These are phyloP conservation scores for Argyrosomus regius DNA, from an alignment of 2,797 vertebrate genomes.

Conservation along the genomic window DNA sequence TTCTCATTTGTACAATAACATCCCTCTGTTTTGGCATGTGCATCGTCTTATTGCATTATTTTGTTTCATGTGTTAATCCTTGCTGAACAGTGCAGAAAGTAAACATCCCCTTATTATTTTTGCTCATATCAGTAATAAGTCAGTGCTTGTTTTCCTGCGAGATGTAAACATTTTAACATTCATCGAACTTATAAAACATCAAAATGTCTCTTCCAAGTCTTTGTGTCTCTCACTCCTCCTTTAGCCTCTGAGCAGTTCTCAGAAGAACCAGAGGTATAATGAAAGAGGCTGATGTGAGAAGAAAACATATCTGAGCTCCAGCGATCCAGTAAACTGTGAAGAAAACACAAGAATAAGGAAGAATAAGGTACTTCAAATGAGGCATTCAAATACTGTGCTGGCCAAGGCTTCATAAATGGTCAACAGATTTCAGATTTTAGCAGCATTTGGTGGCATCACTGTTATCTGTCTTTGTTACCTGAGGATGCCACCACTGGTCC, in stretches of 20 bases:
- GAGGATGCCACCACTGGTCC: slow-evolving; percentile 92
- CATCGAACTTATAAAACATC: not conserved
- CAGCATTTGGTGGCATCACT: not conserved
- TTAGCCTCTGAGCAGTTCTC: slow-evolving; percentile 67
- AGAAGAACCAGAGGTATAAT: slow-evolving; percentile 90
- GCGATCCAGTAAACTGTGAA: slow-evolving; percentile 91
- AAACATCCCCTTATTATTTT: slow-evolving; percentile 5
- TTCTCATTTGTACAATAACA: not conserved
- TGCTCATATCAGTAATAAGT: slow-evolving; percentile 10
- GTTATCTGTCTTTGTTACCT: slow-evolving; percentile 77
- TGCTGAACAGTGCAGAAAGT: slow-evolving; percentile 15
- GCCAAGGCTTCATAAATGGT: not conserved
- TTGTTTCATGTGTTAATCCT: slow-evolving; percentile 18
- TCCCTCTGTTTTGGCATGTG: slow-evolving; percentile 18
- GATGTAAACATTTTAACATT: slow-evolving; percentile 60
- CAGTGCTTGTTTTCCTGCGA: slow-evolving; percentile 38
- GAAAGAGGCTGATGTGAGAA: slow-evolving; percentile 86
- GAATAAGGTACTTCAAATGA: not conserved
- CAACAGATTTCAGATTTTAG: not conserved
- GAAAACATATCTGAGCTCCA: slow-evolving; percentile 90
- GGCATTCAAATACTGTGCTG: not conserved
- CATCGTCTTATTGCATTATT: slow-evolving; percentile 17
- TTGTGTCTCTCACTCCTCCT: slow-evolving; percentile 74
- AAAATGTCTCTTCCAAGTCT: slow-evolving; percentile 6
- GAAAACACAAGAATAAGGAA: slow-evolving; percentile 18